Conservation (phyloP, 2,888 invertebrate species). For the Agrotis puta region DNA sequence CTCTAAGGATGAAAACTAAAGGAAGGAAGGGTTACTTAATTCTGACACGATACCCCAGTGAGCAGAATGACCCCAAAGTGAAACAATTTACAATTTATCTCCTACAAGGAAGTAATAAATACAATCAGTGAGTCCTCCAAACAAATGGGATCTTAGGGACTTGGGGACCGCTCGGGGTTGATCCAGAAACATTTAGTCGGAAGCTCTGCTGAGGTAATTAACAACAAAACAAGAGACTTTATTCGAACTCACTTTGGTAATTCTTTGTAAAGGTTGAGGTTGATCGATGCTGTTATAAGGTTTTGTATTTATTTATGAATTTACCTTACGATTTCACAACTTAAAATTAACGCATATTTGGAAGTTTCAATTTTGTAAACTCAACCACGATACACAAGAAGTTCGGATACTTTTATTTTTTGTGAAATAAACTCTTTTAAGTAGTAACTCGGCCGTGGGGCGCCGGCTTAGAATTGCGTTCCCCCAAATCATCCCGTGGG, state of each 20-base stretch:
- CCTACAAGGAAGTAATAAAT: constrained; percentile 17
- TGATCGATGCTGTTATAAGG: neutral
- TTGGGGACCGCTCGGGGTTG: neutral
- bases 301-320: no score
- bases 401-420: no score
- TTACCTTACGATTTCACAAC: no score
- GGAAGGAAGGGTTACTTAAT: neutral
- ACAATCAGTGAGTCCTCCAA: constrained; percentile 12
- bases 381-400: no score
- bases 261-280: constrained; percentile 32
- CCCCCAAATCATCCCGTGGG: no score
- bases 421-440: no score
- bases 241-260: constrained; percentile 27
- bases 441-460: no score
- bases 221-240: constrained; percentile 54
- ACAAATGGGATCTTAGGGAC: neutral
- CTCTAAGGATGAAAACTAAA: neutral
- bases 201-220: constrained; percentile 39
- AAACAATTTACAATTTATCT: constrained; percentile 14
- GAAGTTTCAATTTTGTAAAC: no score
- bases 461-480: no score
- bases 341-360: no score
- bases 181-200: constrained; percentile 21
- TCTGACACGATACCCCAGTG: neutral
- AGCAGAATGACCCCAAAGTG: neutral